Conservation (phyloP, 2,797 vertebrate species). For the Lepilemur ruficaudatus region DNA sequence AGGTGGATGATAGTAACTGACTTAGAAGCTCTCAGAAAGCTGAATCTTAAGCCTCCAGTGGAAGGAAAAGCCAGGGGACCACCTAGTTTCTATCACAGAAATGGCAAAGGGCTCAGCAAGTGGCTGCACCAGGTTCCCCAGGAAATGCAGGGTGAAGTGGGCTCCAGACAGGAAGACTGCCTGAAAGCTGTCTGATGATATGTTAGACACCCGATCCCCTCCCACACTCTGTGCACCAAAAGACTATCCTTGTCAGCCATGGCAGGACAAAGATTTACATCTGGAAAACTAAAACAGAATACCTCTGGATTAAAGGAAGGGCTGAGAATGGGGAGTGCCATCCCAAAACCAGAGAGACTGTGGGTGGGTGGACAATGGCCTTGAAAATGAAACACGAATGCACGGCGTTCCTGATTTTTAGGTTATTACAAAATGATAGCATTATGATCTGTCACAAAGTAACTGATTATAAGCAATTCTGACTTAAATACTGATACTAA, state of each 20-base stretch:
- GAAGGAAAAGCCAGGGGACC: not conserved
- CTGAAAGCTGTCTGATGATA: not conserved
- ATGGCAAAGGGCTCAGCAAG: not conserved
- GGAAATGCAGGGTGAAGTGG: not conserved
- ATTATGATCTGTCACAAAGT: not conserved
- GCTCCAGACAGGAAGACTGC: not conserved
- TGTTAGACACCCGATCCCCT: not conserved
- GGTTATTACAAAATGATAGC: not conserved
- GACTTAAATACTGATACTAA: not conserved
- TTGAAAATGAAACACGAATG: not conserved
- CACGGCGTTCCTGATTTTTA: not conserved
- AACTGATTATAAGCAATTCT: not conserved
- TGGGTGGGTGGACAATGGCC: accelerated
- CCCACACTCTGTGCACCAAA: not conserved
- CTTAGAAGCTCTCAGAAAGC: not conserved
- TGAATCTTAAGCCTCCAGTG: not conserved
- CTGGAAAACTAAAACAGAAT: not conserved
- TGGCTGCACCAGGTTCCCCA: not conserved
- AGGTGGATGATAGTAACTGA: not conserved
- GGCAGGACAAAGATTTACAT: not conserved
- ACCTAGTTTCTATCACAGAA: not conserved
- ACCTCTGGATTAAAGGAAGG: not conserved
- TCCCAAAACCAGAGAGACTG: not conserved
- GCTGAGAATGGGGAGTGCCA: not conserved
- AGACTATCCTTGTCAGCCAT: not conserved